phyloP scores from a whole-genome alignment of 2,888 invertebrate genomes.

The Drosophila sordidula region DNA sequence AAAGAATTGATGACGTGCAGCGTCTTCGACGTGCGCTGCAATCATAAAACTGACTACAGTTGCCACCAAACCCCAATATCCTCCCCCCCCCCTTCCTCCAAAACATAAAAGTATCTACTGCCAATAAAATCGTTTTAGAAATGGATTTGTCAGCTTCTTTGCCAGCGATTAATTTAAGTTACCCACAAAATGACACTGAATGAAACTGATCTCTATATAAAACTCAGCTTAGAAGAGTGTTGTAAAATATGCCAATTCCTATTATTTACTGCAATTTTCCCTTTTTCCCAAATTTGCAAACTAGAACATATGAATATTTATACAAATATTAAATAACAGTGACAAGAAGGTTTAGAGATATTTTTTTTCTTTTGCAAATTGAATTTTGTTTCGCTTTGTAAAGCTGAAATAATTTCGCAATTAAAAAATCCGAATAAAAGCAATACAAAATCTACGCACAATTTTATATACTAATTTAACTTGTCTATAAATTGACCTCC shows the following conservation, averaged over 20 bases:
- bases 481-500: background rate
- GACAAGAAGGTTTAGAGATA: no score
- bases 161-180: constrained; percentile 64
- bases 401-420: no score
- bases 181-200: constrained; percentile 22
- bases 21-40: constrained; percentile 67
- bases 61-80: background rate
- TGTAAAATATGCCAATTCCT: background rate
- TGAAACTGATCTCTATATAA: constrained; percentile 3
- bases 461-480: background rate
- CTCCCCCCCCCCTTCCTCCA: background rate
- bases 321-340: no score
- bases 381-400: background rate
- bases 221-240: background rate
- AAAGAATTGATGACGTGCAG: constrained; percentile 78
- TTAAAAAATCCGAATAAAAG: no score
- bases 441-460: no score
- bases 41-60: constrained; percentile 62
- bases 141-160: constrained; percentile 58
- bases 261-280: no score
- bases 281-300: no score
- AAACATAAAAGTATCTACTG: constrained; percentile 17
- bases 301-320: no score
- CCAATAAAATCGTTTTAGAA: constrained; percentile 58
- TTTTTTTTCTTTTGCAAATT: no score